Conservation (phyloP, 2,888 invertebrate genomes). For the Melieria omissa region DNA sequence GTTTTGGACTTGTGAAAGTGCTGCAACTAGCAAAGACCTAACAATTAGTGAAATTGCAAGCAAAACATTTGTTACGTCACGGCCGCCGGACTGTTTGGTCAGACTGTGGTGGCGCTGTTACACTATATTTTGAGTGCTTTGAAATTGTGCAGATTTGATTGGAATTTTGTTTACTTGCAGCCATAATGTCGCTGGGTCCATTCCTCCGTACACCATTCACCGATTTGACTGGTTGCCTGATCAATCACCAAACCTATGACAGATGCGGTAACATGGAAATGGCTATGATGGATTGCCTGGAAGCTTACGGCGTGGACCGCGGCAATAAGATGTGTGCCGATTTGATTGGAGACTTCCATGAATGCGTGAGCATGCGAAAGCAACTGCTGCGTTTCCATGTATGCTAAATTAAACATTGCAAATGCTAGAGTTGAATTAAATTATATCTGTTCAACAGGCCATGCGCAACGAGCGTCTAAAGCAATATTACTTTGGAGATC, state of each 20-base stretch:
- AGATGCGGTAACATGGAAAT: slow-evolving; percentile 77
- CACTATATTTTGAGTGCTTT: not conserved
- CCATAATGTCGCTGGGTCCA: slow-evolving; percentile 73
- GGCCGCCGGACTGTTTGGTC: not conserved
- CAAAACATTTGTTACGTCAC: slow-evolving; percentile 30
- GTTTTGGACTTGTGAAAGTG: too few relatives aligned
- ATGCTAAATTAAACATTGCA: slow-evolving; percentile 36
- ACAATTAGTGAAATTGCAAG: too few relatives aligned
- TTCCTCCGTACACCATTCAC: slow-evolving; percentile 77
- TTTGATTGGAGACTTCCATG: slow-evolving; percentile 76
- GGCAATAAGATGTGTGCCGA: slow-evolving; percentile 73
- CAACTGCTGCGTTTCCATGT: slow-evolving; percentile 73
- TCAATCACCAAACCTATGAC: slow-evolving; percentile 75
- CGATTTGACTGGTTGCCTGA: slow-evolving; percentile 74
- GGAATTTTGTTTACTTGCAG: slow-evolving; percentile 35
- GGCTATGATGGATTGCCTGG: slow-evolving; percentile 79
- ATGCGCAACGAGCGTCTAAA: slow-evolving; percentile 74
- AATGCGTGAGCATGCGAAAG: slow-evolving; percentile 74
- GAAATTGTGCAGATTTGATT: not conserved
- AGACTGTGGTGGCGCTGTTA: not conserved
- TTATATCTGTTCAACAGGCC: slow-evolving; percentile 59
- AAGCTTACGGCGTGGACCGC: slow-evolving; percentile 80
- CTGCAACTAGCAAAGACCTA: too few relatives aligned
- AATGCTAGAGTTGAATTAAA: not conserved
- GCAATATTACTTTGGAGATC: slow-evolving; percentile 72